Percentiles rank a stretch among this genome's conserved stretches.
Conservation (phyloP, 2,113 vertebrate species). For the Rhea pennata region DNA sequence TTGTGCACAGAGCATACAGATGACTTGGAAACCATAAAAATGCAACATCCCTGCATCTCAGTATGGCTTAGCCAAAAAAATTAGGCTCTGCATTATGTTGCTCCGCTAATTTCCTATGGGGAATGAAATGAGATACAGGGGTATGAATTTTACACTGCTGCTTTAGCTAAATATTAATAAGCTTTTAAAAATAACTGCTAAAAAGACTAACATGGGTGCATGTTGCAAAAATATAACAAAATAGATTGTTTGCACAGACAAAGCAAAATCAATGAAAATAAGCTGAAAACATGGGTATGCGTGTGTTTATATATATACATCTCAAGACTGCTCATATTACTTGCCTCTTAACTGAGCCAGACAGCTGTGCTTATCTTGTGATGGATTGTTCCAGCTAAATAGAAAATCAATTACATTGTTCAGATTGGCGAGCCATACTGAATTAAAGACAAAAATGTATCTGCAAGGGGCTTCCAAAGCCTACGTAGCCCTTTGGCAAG, state of each 20-base stretch:
- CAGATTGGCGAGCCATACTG: neutral
- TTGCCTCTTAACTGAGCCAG: conserved; percentile 11
- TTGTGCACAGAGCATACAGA: neutral
- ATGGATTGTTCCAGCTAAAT: neutral
- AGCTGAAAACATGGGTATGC: neutral
- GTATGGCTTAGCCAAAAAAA: neutral
- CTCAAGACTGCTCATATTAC: neutral
- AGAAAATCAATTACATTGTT: conserved; percentile 51
- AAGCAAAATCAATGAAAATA: conserved; percentile 14
- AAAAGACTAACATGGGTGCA: neutral
- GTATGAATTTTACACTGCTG: neutral
- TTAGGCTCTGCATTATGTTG: neutral
- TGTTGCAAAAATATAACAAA: neutral
- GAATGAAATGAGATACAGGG: neutral
- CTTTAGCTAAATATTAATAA: neutral
- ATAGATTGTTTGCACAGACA: conserved; percentile 9
- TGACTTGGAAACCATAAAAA: neutral
- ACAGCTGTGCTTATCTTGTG: neutral
- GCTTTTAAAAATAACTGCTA: conserved; percentile 16
- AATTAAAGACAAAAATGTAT: neutral
- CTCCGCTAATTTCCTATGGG: neutral
- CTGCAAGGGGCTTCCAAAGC: neutral
- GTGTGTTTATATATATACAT: neutral
- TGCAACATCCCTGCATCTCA: neutral
- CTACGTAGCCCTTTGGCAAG: neutral